Evolutionary conservation across 2,113 vertebrate genomes (phyloP).

Genomic region (Apaloderma vittatum): DNA sequence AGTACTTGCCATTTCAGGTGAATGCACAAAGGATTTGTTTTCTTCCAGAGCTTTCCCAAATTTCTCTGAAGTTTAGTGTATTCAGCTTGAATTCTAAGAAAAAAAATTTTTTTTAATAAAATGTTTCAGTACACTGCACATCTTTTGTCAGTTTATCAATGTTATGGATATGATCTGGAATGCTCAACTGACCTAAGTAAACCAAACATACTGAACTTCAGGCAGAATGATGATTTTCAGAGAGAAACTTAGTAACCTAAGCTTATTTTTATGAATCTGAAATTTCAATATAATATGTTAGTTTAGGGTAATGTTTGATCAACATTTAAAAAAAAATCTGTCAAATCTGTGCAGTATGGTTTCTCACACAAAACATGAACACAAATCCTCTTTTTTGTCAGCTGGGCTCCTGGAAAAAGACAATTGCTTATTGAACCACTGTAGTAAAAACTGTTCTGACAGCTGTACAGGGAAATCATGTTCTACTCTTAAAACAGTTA

Average conservation of each 20-base stretch:
- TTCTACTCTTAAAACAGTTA: constrained; percentile 5
- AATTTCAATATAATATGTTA: background rate
- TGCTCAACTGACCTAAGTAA: background rate
- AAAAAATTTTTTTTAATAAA: background rate
- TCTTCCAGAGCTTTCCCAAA: background rate
- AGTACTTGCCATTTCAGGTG: background rate
- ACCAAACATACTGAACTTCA: background rate
- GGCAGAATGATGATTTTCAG: background rate
- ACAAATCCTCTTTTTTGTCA: background rate
- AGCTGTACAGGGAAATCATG: background rate
- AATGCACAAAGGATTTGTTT: background rate
- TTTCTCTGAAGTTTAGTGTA: background rate
- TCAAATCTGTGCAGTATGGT: background rate
- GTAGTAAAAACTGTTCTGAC: background rate
- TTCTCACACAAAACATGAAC: background rate
- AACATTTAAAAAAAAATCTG: background rate
- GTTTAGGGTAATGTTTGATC: background rate
- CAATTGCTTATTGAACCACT: constrained; percentile 15
- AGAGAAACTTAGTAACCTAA: background rate
- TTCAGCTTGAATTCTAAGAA: background rate
- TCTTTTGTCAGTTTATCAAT: background rate
- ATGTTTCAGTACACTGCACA: background rate
- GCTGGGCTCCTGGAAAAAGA: background rate
- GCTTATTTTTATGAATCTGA: background rate
- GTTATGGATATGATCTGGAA: background rate